Evolutionary conservation across 2,888 invertebrate genomes (phyloP).

Genomic region (Ophioninae sp.): DNA sequence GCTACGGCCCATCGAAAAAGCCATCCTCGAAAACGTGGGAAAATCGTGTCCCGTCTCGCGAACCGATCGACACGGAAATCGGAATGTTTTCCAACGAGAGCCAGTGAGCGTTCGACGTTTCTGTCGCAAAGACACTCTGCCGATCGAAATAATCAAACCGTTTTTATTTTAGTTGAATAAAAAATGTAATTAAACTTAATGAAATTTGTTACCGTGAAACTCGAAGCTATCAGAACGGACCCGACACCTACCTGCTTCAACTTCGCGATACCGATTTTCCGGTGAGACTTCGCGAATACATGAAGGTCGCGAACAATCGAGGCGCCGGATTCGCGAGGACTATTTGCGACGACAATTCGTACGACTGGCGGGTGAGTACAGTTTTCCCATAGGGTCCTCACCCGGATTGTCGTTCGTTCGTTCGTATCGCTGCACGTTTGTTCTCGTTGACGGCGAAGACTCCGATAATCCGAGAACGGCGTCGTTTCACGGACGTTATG

Average conservation of each 20-base stretch:
- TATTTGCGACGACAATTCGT: constrained; percentile 85
- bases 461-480: constrained; percentile 93
- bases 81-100: constrained; percentile 91
- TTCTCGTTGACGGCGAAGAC: constrained; percentile 82
- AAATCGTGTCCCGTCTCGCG: constrained; percentile 88
- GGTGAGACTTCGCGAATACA: constrained; percentile 94
- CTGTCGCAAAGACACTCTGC: too few relatives aligned
- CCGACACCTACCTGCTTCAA: constrained; percentile 97
- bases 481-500: constrained; percentile 96
- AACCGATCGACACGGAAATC: constrained; percentile 92
- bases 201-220: constrained; percentile 1
- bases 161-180: constrained; percentile 7
- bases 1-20: constrained; percentile 72
- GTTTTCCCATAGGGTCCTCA: background rate
- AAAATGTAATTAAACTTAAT: too few relatives aligned
- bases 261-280: constrained; percentile 97
- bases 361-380: constrained; percentile 88
- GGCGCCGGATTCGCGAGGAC: constrained; percentile 87
- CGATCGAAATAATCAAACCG: constrained; percentile 6
- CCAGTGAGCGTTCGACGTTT: constrained; percentile 85
- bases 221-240: constrained; percentile 95
- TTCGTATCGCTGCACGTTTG: background rate
- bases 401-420: too few relatives aligned
- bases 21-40: constrained; percentile 84
- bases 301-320: constrained; percentile 94